Evolutionary conservation across 2,888 invertebrate genomes (phyloP).

Genomic region (Furcula furcula): DNA sequence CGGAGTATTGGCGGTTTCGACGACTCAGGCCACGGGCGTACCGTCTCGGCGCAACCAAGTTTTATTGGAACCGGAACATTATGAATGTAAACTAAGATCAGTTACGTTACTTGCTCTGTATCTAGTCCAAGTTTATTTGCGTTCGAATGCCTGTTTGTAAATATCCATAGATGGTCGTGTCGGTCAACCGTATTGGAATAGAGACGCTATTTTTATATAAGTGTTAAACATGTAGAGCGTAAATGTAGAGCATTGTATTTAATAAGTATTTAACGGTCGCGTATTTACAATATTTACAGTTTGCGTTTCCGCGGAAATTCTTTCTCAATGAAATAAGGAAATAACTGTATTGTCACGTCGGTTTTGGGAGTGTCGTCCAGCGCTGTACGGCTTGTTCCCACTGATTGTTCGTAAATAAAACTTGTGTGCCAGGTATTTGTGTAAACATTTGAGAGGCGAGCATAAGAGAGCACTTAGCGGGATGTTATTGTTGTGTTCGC

Average conservation of each 20-base stretch:
- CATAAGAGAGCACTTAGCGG: constrained; percentile 67
- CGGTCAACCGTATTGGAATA: not conserved
- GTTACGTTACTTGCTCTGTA: constrained; percentile 47
- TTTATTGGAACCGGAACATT: constrained; percentile 61
- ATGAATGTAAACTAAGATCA: constrained; percentile 58
- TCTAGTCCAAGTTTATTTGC: constrained; percentile 38
- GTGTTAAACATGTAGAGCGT: constrained; percentile 12
- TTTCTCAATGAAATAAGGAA: constrained; percentile 20
- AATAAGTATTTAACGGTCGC: constrained; percentile 17
- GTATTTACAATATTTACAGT: constrained; percentile 20
- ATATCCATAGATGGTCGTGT: not conserved
- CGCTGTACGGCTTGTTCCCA: constrained; percentile 42
- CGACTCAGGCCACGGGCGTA: constrained; percentile 28
- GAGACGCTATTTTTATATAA: constrained; percentile 13
- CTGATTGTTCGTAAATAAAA: constrained; percentile 63
- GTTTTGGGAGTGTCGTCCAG: constrained; percentile 19
- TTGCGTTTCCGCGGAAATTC: constrained; percentile 15
- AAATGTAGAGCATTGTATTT: constrained; percentile 8
- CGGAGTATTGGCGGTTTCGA: constrained; percentile 44
- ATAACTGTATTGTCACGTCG: constrained; percentile 24
- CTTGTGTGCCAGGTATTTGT: constrained; percentile 45
- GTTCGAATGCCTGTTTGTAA: constrained; percentile 15
- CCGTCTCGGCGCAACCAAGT: constrained; percentile 34
- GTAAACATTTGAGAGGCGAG: constrained; percentile 63
- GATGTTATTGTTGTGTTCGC: constrained; percentile 56